Conservation (phyloP, 2,888 invertebrate genomes). For the Geophilus truncorum region DNA sequence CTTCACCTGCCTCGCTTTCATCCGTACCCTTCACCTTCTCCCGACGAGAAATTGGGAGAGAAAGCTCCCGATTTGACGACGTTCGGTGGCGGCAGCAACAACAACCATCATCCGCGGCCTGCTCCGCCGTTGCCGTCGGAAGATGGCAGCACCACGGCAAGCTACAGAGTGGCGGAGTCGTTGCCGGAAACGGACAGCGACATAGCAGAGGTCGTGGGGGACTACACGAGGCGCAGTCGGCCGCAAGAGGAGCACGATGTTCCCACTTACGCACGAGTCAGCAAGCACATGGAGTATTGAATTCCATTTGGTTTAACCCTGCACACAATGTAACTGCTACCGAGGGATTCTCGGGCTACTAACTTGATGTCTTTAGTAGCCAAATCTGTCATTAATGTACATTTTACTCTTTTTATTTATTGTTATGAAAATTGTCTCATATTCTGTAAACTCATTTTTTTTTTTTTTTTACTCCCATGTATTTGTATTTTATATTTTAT, state of each 20-base stretch:
- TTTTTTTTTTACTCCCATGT: too few relatives aligned
- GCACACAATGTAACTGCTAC: neutral
- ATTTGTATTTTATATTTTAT: neutral
- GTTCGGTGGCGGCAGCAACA: neutral
- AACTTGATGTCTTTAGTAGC: too few relatives aligned
- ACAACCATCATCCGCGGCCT: neutral
- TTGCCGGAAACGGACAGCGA: neutral
- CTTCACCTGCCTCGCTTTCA: neutral
- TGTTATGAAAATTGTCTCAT: too few relatives aligned
- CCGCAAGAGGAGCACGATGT: neutral
- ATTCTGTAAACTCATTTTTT: too few relatives aligned
- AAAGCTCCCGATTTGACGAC: neutral
- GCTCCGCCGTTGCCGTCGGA: neutral
- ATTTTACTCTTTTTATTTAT: too few relatives aligned
- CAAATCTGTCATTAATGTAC: too few relatives aligned
- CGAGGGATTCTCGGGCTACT: slow-evolving; percentile 28
- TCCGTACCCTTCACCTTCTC: neutral
- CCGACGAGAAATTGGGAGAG: neutral
- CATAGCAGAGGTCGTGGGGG: neutral
- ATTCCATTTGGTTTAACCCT: neutral
- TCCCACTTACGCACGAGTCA: slow-evolving; percentile 23
- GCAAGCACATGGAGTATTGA: slow-evolving; percentile 27
- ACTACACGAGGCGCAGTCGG: neutral
- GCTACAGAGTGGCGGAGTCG: neutral
- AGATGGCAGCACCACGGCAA: slow-evolving; percentile 28